Conservation (phyloP, 2,113 vertebrate genomes). For the Colinus virginianus region DNA sequence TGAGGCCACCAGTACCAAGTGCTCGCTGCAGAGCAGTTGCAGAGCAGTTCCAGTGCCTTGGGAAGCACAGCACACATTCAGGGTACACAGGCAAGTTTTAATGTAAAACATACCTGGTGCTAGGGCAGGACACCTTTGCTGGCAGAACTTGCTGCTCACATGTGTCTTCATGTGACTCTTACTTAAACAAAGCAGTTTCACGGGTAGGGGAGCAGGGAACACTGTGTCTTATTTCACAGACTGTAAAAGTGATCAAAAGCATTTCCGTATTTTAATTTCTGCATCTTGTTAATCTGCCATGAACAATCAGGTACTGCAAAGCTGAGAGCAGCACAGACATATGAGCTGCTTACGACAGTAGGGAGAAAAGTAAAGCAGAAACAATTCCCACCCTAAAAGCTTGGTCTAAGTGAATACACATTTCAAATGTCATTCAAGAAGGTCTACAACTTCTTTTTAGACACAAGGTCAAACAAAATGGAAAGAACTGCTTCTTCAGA, state of each 20-base stretch:
- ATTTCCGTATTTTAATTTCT: conserved; percentile 22
- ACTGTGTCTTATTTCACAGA: neutral
- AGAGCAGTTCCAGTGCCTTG: neutral
- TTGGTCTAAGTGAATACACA: neutral
- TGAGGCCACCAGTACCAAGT: rapidly evolving
- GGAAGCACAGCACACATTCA: neutral
- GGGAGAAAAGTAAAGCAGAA: neutral
- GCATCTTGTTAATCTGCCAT: neutral
- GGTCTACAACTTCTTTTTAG: conserved; percentile 11
- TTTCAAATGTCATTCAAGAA: conserved; percentile 20
- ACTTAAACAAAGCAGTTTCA: neutral
- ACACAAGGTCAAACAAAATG: conserved; percentile 46
- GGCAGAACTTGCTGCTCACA: neutral
- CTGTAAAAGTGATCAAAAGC: conserved; percentile 15
- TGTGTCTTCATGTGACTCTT: neutral
- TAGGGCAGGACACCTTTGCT: neutral
- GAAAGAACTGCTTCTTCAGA: conserved; percentile 36
- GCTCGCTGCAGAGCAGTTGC: neutral
- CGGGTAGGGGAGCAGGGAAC: neutral
- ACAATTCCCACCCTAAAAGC: conserved; percentile 1
- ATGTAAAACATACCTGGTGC: rapidly evolving
- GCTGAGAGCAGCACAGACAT: neutral
- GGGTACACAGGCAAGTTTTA: rapidly evolving
- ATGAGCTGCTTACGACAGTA: neutral
- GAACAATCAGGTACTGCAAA: neutral